Base-by-base conservation (phyloP, 2,888 invertebrate species). In the Oscheius sp. region DNA sequence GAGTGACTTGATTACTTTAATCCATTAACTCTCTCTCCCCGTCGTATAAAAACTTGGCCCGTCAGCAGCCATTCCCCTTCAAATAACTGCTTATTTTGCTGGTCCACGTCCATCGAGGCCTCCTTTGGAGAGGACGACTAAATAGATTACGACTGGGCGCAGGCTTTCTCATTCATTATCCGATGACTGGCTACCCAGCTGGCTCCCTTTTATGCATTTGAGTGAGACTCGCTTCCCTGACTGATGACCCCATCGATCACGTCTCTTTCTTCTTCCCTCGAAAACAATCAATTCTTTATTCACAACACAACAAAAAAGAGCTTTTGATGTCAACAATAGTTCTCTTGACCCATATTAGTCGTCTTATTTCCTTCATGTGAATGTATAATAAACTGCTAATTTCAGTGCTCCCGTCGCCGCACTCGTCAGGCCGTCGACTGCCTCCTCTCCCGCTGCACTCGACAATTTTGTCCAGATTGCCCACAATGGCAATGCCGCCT, bases 351-450 rank as follows among this genome's bases (percentile, higher is more conserved):
- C 5, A 35, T 35, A 35, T 35, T 35, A 35, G 9, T 9, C 35
- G 35, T 9, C 35, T 35, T 35, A 9, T 35, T 35, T 35, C 35
- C 53, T 9, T 9, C 53, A 6, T 9, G 18, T 52, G 23, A 21
- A 21, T n/a, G 18, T 59, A 35, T 35, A 35, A 35, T 35, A 35
- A 49, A 13, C 49, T 49, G 6, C 16, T 21, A 49, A 12, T 69
- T 72, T 72, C 69, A 73, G 73, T 73, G 18, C 53, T 73, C 29
- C 79, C 79, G 5, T 71, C 68, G 9, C 77, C 76, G 29, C 76
- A 76, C 43, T 71, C 78, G 9, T 74, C 76, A 12, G 81, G 81
- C 29, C 81, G 81, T 27, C 81, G 81, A 45, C 76, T 81, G 41
- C 81, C 81, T 25, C 75, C 78, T 16, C 75, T 81, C 35, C 81